These are phyloP conservation scores for Delphinapterus leucas DNA, from an alignment of 2,113 vertebrate genomes.

Conservation along the genomic window DNA sequence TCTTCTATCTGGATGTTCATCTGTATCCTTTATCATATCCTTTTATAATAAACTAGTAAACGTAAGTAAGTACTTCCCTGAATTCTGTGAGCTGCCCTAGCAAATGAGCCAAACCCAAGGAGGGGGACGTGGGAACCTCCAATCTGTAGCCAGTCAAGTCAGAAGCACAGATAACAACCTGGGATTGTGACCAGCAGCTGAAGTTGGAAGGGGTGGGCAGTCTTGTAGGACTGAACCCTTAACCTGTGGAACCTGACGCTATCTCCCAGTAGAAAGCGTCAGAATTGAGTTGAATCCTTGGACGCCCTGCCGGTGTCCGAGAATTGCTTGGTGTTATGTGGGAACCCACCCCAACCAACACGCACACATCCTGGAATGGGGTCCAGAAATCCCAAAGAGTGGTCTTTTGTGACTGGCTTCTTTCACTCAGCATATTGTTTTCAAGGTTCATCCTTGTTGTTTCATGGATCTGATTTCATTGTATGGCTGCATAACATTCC, in stretches of 20 bases:
- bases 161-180: background rate
- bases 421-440: background rate
- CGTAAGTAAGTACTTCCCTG: background rate
- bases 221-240: background rate
- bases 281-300: background rate
- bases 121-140: background rate
- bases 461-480: background rate
- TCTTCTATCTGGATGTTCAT: background rate
- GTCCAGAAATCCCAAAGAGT: background rate
- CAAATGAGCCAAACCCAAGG: background rate
- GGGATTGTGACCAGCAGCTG: background rate
- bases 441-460: background rate
- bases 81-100: background rate
- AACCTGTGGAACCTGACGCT: background rate
- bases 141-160: background rate
- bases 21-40: background rate
- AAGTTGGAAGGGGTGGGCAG: background rate
- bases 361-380: background rate
- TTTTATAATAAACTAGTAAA: background rate
- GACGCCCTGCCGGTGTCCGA: background rate
- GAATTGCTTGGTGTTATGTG: background rate
- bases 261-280: background rate
- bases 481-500: background rate
- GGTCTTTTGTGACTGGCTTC: background rate
- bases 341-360: background rate